A percentile compares a stretch with the other conserved stretches of the same genome.
Evolutionary conservation across 2,797 vertebrate species (phyloP).

Genomic region (Rhabdomys pumilio): DNA sequence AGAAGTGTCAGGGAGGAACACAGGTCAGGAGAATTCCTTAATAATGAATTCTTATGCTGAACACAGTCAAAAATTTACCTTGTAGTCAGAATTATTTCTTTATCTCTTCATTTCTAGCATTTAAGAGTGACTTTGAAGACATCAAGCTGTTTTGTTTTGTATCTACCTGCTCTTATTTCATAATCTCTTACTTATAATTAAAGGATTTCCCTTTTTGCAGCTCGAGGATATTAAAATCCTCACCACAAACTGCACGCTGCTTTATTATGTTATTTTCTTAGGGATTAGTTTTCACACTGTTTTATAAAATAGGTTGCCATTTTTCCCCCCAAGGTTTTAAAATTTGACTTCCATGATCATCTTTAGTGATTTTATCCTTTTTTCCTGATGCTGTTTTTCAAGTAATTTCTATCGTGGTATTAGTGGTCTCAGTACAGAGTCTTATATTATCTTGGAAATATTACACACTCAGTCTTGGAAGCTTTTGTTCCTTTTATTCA

Average conservation of each 20-base stretch:
- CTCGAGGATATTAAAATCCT: constrained; percentile 31
- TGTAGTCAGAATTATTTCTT: not conserved
- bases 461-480: not conserved
- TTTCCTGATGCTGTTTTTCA: not conserved
- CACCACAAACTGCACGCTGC: not conserved
- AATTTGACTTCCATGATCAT: constrained; percentile 43
- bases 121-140: constrained; percentile 2
- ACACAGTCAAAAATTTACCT: not conserved
- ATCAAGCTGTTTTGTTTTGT: not conserved
- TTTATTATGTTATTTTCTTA: not conserved
- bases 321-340: not conserved
- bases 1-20: not conserved
- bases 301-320: not conserved
- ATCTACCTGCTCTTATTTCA: not conserved
- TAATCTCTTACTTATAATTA: not conserved
- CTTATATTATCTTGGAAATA: constrained; percentile 37
- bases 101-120: not conserved
- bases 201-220: not conserved
- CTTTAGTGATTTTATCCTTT: not conserved
- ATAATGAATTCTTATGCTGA: not conserved
- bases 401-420: constrained; percentile 5
- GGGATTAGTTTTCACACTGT: not conserved
- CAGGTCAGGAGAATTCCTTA: not conserved
- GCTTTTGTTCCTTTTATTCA: constrained; percentile 18
- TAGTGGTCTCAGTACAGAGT: constrained; percentile 22